Evolutionary conservation across 2,888 invertebrate genomes (phyloP), one percentile per base, ranked within the genome.

Genomic region (Ptilodon capucinus): DNA sequence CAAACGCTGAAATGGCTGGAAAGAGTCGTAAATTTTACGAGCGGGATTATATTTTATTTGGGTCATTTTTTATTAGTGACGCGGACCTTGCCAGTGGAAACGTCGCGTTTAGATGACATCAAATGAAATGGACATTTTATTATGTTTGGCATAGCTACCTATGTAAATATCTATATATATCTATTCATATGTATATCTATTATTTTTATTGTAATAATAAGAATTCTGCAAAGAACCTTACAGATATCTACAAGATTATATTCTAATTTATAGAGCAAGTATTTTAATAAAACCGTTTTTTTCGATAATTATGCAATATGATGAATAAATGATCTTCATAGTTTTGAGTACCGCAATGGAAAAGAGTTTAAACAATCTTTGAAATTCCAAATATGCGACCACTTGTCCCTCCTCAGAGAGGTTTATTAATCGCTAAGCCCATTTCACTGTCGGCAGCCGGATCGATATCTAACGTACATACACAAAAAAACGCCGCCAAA

Each of bases 361-460:
- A n/a, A n/a, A n/a, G n/a, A 32, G 13, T 35, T 16, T 3, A 35
- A 18, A 13, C 64, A 64, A 61, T 50, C 55, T 51, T 42, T 65
- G 71, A 79, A 77, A 82, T 82, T 56, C 71, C 51, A 71, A 76
- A 75, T 68, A 79, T 74, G 73, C 71, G 65, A 73, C 70, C 79
- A 80, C 84, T 80, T 76, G 77, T 79, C 69, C 65, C 68, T 58
- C 60, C 59, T 57, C 62, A 56, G 71, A 86, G 86, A 84, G 86
- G 81, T 86, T 86, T 90, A 90, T 90, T 91, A 88, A 88, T 87
- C 87, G 83, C 84, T 75, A 77, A 79, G 88, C 89, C 88, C 88
- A 86, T 85, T 89, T 89, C 87, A 88, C 86, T 87, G 91, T 88
- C 91, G 87, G 79, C 90, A 59, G 57, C 63, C 63, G 71, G 84